Conservation (phyloP, 2,113 vertebrate species). For the Oenanthe melanoleuca region DNA sequence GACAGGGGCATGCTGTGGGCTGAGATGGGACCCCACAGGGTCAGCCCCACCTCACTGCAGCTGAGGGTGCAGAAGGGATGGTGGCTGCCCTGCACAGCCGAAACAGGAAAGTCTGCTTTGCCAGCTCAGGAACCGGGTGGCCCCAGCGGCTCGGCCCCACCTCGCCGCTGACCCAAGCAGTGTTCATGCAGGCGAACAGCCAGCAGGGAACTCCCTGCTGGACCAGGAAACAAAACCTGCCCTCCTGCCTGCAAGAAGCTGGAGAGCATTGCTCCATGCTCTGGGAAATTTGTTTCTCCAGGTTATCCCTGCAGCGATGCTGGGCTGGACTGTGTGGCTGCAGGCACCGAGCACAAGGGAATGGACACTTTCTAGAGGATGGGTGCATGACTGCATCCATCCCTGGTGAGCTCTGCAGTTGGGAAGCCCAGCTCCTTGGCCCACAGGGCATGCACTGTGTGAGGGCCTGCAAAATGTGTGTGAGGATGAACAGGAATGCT, state of each 20-base stretch:
- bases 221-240: constrained; percentile 33
- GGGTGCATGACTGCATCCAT: not conserved
- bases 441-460: not conserved
- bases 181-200: not conserved
- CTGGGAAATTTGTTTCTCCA: not conserved
- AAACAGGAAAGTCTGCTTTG: constrained; percentile 69
- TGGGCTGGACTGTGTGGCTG: not conserved
- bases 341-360: not conserved
- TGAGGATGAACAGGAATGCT: not conserved
- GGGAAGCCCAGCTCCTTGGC: not conserved
- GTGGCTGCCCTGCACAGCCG: not conserved
- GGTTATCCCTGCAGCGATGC: not conserved
- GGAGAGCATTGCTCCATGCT: not conserved
- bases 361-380: not conserved
- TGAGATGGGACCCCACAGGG: rapidly evolving
- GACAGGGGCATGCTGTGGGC: not conserved
- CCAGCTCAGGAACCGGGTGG: not conserved
- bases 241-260: not conserved
- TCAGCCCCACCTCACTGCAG: not conserved
- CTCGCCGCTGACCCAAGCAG: not conserved
- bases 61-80: not conserved
- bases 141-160: constrained; percentile 43
- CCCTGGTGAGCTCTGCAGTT: not conserved
- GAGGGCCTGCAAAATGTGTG: rapidly evolving
- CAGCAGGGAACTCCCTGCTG: constrained; percentile 34